Base-by-base conservation (phyloP, 2,888 invertebrate species). In the Acrobasis consociella region DNA sequence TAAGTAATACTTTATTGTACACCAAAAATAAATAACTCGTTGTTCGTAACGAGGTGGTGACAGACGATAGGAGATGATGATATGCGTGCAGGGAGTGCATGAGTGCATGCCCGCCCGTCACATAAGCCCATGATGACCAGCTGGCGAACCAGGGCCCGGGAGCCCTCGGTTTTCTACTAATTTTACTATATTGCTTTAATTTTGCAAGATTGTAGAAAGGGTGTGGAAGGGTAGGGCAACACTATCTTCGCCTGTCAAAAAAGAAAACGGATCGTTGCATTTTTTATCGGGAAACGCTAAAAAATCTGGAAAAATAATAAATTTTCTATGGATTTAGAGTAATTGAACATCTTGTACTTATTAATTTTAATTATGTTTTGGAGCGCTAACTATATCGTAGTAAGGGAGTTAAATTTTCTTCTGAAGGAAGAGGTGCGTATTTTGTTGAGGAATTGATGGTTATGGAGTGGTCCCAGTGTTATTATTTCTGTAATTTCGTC, bases 381-480 rank as follows among this genome's bases (percentile, higher is more conserved):
- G 97, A 95, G 95, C 84, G 95, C 94, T 83, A 96, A 96, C 91
- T 94, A 94, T 85, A 93, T 94, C 80, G 93, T 93, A 72, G 95
- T 95, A 73, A 94, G 95, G 76, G 95, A 96, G 87, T 94, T 97
- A 83, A 96, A 96, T 85, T 94, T 94, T 74, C 93, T 97, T 76
- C 94, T 97, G 68, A 95, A 95, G 80, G 96, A 96, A 87, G 95
- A 96, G 94, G 97, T 96, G 93, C 78, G 86, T 87, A 86, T 83
- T 81, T 82, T 81, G 82, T 82, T 83, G 73, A 74, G 78, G 80
- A 81, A 86, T 86, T 86, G 71, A 78, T 91, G 90, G 89, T 89
- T 90, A 90, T 80, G 82, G 8, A 83, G 74, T 76, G 74, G 72
- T 71, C 73, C 71, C 73, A 73, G 75, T 64, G 64, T 69, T 71